Evolutionary conservation across 2,113 vertebrate species (phyloP).

Genomic region (Geothlypis trichas): DNA sequence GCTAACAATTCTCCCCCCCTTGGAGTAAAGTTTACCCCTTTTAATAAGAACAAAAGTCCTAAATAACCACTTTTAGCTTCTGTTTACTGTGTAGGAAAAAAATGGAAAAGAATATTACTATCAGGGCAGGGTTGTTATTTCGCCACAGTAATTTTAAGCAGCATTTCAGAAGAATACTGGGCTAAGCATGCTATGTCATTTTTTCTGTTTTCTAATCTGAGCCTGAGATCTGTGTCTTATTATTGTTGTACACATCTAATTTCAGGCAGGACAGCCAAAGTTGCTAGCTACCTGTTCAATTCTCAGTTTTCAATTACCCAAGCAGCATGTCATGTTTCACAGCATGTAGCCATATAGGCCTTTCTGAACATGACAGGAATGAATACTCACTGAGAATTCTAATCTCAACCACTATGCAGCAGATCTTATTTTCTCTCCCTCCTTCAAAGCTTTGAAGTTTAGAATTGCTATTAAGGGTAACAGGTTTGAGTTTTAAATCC

Average conservation of each 20-base stretch:
- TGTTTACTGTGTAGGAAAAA: background rate
- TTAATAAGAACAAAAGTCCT: background rate
- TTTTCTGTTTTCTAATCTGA: background rate
- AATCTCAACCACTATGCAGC: background rate
- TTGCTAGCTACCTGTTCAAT: background rate
- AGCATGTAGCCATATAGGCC: background rate
- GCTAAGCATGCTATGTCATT: background rate
- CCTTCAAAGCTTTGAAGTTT: constrained; percentile 12
- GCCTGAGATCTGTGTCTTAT: background rate
- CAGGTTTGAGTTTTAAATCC: constrained; percentile 49
- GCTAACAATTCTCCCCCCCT: background rate
- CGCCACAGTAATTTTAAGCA: background rate
- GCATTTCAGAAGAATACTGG: background rate
- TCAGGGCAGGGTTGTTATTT: background rate
- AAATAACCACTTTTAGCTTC: background rate
- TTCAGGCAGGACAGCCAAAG: background rate
- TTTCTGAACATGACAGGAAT: constrained; percentile 13
- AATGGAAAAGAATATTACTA: background rate
- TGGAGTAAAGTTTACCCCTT: background rate
- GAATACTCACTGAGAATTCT: background rate
- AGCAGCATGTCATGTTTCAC: constrained; percentile 29
- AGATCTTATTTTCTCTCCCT: background rate
- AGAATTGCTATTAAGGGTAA: constrained; percentile 23
- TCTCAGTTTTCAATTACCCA: constrained; percentile 31
- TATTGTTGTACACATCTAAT: background rate